Evolutionary conservation across 2,888 invertebrate genomes (phyloP).

Genomic region (Tillus elongatus): DNA sequence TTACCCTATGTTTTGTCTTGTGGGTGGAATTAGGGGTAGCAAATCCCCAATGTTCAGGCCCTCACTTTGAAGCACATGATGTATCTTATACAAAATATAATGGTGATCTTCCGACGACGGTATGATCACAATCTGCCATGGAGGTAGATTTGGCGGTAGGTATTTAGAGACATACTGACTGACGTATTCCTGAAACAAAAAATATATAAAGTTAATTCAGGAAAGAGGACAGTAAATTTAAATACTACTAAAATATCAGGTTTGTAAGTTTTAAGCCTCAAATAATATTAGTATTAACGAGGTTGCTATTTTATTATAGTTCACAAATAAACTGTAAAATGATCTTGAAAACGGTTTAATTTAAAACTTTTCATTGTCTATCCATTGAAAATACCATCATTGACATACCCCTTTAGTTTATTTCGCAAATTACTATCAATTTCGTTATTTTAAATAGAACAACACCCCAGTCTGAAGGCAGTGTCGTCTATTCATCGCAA

Average conservation of each 20-base stretch:
- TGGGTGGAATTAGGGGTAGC: conserved; percentile 49
- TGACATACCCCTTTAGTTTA: too few species aligned
- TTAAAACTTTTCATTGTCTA: too few species aligned
- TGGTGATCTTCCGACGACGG: conserved; percentile 53
- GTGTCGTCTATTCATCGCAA: too few species aligned
- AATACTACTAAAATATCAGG: neutral
- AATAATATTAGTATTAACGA: too few species aligned
- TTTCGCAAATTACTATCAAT: too few species aligned
- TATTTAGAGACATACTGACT: conserved; percentile 71
- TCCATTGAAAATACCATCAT: too few species aligned
- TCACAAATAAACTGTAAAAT: too few species aligned
- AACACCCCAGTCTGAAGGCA: too few species aligned
- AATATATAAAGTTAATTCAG: neutral
- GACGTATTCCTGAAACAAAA: conserved; percentile 54
- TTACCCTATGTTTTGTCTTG: conserved; percentile 31
- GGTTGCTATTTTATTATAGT: too few species aligned
- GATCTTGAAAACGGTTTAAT: too few species aligned
- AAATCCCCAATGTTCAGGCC: conserved; percentile 68
- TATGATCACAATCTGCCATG: conserved; percentile 74
- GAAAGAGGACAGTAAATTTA: conserved; percentile 8
- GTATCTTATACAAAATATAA: conserved; percentile 62
- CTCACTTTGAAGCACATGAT: conserved; percentile 66
- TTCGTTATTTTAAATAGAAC: too few species aligned
- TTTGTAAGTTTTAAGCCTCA: too few species aligned
- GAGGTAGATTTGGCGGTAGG: conserved; percentile 60